Evolutionary conservation across 2,888 invertebrate species (phyloP), one percentile per base, ranked within the genome.

Genomic region (Mystacides longicornis): DNA sequence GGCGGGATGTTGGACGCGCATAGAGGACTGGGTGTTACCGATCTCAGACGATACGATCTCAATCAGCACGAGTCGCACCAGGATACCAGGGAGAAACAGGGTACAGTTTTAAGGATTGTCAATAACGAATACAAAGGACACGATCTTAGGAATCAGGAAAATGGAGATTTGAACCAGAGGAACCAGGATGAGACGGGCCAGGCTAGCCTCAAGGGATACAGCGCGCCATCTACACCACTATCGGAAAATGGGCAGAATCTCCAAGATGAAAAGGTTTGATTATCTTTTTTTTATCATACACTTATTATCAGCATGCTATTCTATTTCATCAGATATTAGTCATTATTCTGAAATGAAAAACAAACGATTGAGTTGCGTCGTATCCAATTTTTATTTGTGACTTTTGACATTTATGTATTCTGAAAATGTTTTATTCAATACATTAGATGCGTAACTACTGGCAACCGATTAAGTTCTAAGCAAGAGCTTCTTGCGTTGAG

Each of bases 51-150:
- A 63, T 77, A 77, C 60, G 77, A 77, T 14, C 75, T 77, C 48
- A 74, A 74, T 9, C 76, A 77, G 56, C 61, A 59, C 42, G 55
- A 60, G 43, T 51, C 56, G 7, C 75, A 75, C 52, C 75, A 74
- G 4, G 77, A 77, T 58, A 72, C 74, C 64, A 74, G 74, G 23
- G 76, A 77, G 65, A 77, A 77, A 59, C 77, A 77, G 63, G 59
- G 60, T 1, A 75, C 77, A 66, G 76, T 77, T 51, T 65, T 77
- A 62, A 72, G 77, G 68, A 66, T 77, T 64, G 55, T 51, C 37
- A 74, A 75, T 52, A 74, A 75, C 52, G 77, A 77, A 64, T 77
- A 73, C 63, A 77, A 77, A 65, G 71, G 65, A 62, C 77, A 77
- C 59, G 77, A 77, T 23, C 66, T 77, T 58, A 70, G 77, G 62